Evolutionary conservation across 2,888 invertebrate genomes (phyloP).

Genomic region (Drosophila putrida): DNA sequence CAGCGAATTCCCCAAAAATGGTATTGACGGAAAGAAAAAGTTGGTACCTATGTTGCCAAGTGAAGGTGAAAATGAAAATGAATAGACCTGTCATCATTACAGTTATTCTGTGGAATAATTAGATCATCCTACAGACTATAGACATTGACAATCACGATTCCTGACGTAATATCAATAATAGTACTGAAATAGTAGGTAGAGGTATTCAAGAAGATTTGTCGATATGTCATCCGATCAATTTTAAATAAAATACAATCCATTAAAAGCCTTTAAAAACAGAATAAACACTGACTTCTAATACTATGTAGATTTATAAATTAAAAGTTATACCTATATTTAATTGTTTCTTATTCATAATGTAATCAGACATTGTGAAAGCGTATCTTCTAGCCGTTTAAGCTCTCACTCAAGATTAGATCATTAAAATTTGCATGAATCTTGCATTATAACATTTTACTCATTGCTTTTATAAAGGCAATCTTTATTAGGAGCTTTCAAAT

Average conservation of each 20-base stretch:
- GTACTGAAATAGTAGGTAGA: neutral
- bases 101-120: conserved; percentile 38
- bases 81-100: conserved; percentile 39
- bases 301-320: no score
- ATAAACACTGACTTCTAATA: no score
- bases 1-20: conserved; percentile 34
- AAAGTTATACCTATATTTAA: no score
- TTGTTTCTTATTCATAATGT: neutral
- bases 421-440: conserved; percentile 1
- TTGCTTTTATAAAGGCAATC: neutral
- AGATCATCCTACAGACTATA: conserved; percentile 36
- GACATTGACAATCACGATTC: conserved; percentile 19
- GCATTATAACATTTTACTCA: neutral
- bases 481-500: neutral
- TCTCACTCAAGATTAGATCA: neutral
- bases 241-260: no score
- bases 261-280: no score
- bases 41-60: conserved; percentile 21
- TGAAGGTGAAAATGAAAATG: neutral
- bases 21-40: conserved; percentile 17
- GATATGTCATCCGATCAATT: no score
- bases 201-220: no score
- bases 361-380: neutral
- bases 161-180: conserved; percentile 6
- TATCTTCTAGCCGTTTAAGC: neutral